These are phyloP conservation scores for Hippolais icterina DNA, from an alignment of 2,113 vertebrate species.

Conservation along the genomic window DNA sequence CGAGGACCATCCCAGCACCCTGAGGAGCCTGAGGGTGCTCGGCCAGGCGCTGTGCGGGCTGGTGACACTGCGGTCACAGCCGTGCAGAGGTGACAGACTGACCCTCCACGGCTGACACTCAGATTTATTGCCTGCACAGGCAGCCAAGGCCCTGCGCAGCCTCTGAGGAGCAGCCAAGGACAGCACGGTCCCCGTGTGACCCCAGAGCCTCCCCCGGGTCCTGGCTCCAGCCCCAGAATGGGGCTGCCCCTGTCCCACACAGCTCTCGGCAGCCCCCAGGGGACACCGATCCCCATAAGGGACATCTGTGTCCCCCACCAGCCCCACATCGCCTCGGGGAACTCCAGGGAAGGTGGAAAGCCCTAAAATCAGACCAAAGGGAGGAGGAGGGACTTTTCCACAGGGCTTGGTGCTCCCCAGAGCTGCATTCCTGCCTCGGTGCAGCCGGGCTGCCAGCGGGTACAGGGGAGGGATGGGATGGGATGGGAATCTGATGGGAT, in stretches of 20 bases:
- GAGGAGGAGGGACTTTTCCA: background rate
- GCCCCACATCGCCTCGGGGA: background rate
- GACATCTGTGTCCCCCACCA: background rate
- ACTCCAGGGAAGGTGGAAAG: background rate
- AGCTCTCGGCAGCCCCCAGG: fast-evolving
- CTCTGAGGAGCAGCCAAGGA: background rate
- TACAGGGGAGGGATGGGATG: no score
- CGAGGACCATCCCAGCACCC: fast-evolving
- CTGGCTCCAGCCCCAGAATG: fast-evolving
- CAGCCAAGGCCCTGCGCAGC: background rate
- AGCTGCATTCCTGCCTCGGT: fast-evolving
- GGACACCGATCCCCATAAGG: background rate
- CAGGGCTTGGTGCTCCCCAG: fast-evolving
- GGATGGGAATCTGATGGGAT: no score
- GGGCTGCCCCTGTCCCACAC: fast-evolving
- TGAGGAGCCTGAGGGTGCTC: fast-evolving
- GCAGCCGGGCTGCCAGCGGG: fast-evolving
- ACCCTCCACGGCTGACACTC: background rate
- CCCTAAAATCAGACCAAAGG: fast-evolving
- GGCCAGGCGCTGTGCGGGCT: fast-evolving
- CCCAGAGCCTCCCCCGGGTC: background rate
- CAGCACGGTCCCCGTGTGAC: background rate
- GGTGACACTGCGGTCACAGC: fast-evolving
- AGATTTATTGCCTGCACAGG: background rate
- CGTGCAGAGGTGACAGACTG: background rate